These are phyloP conservation scores for Gallinago stenura DNA, from an alignment of 2,797 vertebrate genomes.

Conservation along the genomic window DNA sequence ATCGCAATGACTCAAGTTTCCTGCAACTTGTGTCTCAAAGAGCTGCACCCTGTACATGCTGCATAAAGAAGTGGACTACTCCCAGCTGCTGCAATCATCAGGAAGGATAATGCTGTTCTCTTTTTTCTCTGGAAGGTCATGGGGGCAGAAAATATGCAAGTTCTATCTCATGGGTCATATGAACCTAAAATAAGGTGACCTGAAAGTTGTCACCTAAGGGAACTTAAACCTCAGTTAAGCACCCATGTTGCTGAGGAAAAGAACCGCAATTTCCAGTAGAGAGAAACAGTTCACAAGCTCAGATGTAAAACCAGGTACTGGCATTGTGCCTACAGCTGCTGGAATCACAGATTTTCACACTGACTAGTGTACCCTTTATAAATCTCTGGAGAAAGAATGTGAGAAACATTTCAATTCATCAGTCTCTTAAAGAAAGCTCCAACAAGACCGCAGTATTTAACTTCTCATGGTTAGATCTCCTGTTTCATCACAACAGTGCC, in stretches of 20 bases:
- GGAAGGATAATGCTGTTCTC: neutral
- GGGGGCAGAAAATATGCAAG: neutral
- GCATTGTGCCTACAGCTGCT: neutral
- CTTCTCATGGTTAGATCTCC: neutral
- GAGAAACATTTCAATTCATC: neutral
- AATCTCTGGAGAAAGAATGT: neutral
- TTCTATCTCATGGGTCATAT: neutral
- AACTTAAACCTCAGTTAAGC: neutral
- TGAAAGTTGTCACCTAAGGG: neutral
- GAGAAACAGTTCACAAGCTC: neutral
- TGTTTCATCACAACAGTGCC: neutral
- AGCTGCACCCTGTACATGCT: neutral
- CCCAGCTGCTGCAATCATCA: neutral
- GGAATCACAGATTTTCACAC: neutral
- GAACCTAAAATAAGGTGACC: neutral
- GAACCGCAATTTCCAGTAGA: neutral
- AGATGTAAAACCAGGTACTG: neutral
- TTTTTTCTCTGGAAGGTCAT: neutral
- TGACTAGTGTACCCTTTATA: neutral
- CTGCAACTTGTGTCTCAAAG: neutral
- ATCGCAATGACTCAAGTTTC: conserved; percentile 10
- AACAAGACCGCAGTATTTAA: neutral
- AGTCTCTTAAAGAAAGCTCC: neutral
- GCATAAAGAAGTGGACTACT: neutral
- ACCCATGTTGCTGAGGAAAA: neutral